Evolutionary conservation across 2,888 invertebrate genomes (phyloP), one percentile per base, ranked within the genome.

Genomic region (Coenonympha glycerion): DNA sequence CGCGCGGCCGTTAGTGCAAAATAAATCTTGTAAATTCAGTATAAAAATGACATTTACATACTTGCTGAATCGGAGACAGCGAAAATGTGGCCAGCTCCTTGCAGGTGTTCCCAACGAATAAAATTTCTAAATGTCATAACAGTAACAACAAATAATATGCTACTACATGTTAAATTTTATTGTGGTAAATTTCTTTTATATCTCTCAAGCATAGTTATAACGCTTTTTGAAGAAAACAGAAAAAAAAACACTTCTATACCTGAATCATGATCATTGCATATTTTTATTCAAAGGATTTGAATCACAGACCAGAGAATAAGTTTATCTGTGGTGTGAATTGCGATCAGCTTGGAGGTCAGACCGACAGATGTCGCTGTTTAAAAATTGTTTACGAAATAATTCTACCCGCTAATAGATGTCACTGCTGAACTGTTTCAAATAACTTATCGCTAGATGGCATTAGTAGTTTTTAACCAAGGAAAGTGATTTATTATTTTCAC

Each of bases 31-130:
- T 70, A 76, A 76, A 79, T 65, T 69, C 70, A 51, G 56, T 73
- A 73, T 68, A 79, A 80, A 78, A 80, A 76, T 87, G 87, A 87
- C 88, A 87, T 87, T 88, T 86, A 87, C 87, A 87, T 88, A 87
- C 87, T 86, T 86, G 84, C 83, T 85, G 79, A 84, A 77, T 69
- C 64, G 73, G 73, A 82, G 84, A 86, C 83, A 82, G 83, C 76
- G 69, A 76, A 73, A 82, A 76, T 86, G 86, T 87, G 68, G 76
- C 84, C 84, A 84, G 84, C 82, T 71, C 67, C 77, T 59, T 56
- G 63, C 67, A 69, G 73, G 73, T 69, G 66, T 78, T 66, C 65
- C 73, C 68, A 68, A 57, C 52, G 73, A 79, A 73, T 75, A 79
- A 72, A 47, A 33, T 16, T 22, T 8, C 13, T 22, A 49, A 46